phyloP scores from a whole-genome alignment of 2,797 vertebrate species.

The Epinephelus coioides region DNA sequence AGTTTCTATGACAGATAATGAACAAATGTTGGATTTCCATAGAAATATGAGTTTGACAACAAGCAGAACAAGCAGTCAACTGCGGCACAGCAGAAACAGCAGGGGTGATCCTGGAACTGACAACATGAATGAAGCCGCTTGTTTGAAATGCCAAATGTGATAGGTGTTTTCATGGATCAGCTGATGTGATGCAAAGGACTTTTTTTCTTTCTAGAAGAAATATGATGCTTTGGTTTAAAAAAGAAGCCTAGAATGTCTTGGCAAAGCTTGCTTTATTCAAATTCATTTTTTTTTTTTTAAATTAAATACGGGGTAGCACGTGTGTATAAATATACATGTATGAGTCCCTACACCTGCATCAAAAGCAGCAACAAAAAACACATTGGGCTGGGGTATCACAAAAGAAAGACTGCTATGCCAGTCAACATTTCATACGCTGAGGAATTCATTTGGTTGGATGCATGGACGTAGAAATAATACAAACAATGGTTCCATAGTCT shows the following conservation, averaged over 20 bases:
- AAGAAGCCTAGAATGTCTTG: not conserved
- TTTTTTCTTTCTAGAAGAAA: not conserved
- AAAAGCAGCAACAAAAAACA: not conserved
- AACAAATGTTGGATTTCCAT: conserved; percentile 26
- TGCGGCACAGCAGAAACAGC: conserved; percentile 31
- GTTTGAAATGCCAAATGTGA: conserved; percentile 12
- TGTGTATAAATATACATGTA: too few relatives aligned
- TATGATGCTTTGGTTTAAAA: not conserved
- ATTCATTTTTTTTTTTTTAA: too few relatives aligned
- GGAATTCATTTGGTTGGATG: conserved; percentile 12
- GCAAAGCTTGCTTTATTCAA: not conserved
- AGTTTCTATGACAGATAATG: conserved; percentile 21
- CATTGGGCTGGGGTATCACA: not conserved
- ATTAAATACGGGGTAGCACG: not conserved
- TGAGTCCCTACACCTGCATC: not conserved
- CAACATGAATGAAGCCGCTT: not conserved
- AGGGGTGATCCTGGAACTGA: conserved; percentile 5
- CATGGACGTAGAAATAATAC: conserved; percentile 17
- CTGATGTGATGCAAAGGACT: not conserved
- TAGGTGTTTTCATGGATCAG: not conserved
- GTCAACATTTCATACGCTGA: not conserved
- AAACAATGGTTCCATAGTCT: conserved; percentile 36
- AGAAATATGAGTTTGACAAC: conserved; percentile 26
- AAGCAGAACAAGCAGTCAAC: conserved; percentile 15
- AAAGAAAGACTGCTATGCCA: not conserved